Conservation (phyloP, 2,113 vertebrate genomes). For the Pachycephala philippinensis region DNA sequence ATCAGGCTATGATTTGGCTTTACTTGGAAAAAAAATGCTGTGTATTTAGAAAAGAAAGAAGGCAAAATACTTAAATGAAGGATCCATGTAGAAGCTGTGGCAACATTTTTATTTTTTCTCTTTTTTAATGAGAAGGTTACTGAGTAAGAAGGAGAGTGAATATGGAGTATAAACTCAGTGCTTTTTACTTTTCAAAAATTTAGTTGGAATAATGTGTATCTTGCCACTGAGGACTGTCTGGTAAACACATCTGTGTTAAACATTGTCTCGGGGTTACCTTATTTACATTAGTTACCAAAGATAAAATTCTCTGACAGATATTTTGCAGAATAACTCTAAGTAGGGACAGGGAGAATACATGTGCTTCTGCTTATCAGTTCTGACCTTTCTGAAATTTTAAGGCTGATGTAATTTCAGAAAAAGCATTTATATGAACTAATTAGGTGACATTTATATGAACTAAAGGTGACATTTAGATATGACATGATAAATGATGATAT, state of each 20-base stretch:
- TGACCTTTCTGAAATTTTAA: constrained; percentile 62
- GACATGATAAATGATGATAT: not conserved
- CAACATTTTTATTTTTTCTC: not conserved
- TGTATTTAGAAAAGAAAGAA: not conserved
- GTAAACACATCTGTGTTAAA: not conserved
- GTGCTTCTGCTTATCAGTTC: constrained; percentile 24
- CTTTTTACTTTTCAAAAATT: not conserved
- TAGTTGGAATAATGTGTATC: not conserved
- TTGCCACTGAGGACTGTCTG: not conserved
- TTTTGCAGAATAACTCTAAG: constrained; percentile 6
- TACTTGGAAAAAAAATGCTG: not conserved
- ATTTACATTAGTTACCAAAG: not conserved
- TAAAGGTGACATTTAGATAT: constrained; percentile 29
- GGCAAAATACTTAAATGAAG: not conserved
- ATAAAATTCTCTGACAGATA: not conserved
- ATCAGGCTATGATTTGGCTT: not conserved
- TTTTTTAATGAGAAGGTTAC: not conserved
- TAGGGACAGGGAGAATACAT: not conserved
- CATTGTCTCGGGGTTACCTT: not conserved
- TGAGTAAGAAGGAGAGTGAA: not conserved
- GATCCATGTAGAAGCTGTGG: not conserved
- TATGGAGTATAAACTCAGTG: not conserved
- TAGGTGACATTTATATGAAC: constrained; percentile 31
- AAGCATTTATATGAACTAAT: constrained; percentile 36
- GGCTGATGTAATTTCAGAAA: constrained; percentile 22